A percentile compares a stretch with the other conserved stretches of the same genome.
Conservation (phyloP, 2,113 vertebrate species). For the Pyxicephalus adspersus region DNA sequence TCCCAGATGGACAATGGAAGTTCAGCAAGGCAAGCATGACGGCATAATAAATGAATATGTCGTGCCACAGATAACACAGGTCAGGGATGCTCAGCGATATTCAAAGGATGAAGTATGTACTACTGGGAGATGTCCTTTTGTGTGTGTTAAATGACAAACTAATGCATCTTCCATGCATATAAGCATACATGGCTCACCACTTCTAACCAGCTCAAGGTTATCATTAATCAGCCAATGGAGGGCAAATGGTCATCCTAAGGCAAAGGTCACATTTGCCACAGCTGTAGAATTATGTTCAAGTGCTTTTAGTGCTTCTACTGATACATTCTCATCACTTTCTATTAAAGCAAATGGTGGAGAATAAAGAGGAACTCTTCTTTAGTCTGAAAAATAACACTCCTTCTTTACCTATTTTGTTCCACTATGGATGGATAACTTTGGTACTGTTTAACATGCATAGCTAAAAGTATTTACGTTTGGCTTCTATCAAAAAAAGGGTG, state of each 20-base stretch:
- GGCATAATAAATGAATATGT: neutral
- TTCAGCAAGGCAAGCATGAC: neutral
- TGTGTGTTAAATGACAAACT: slow-evolving; percentile 54
- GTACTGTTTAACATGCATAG: too few relatives aligned
- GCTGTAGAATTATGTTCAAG: neutral
- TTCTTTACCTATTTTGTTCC: too few relatives aligned
- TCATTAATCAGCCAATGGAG: neutral
- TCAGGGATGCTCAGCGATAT: slow-evolving; percentile 27
- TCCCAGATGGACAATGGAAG: slow-evolving; percentile 2
- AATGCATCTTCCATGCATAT: slow-evolving; percentile 56
- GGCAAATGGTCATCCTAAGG: slow-evolving; percentile 1
- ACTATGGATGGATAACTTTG: too few relatives aligned
- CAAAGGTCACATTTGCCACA: neutral
- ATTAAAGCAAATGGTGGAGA: too few relatives aligned
- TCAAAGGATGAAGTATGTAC: slow-evolving; percentile 31
- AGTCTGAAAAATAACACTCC: too few relatives aligned
- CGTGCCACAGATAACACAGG: accelerated
- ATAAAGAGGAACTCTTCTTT: too few relatives aligned
- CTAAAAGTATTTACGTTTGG: too few relatives aligned
- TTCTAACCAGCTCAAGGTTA: neutral
- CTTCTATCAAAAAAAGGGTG: too few relatives aligned
- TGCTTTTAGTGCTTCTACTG: neutral
- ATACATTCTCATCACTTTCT: neutral
- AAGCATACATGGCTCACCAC: neutral
- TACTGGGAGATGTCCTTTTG: slow-evolving; percentile 18